Base-by-base conservation (phyloP, 2,888 invertebrate genomes). In the Microctonus hyperodae region DNA sequence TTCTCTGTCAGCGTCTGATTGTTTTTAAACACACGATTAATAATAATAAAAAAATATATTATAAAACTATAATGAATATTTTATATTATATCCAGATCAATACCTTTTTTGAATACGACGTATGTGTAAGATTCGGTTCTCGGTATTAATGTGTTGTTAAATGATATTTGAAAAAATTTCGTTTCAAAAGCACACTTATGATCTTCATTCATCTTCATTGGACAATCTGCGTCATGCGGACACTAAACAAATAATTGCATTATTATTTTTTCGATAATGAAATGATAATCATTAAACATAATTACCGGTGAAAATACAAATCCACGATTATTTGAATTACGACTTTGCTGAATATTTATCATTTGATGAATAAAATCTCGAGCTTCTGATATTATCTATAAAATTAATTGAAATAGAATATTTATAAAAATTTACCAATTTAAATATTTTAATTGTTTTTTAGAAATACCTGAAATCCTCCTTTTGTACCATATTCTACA, bases 131-230 rank as follows among this genome's bases (percentile, higher is more conserved):
- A 79, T 74, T 93, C 91, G 0, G 83, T 5, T 23, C 9, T 9
- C 6, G 23, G 22, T 25, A 20, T 79, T 82, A 85, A 84, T 13
- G 81, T 76, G 55, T 85, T 85, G 11, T 16, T 23, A 7, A 75
- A 31, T 0, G 88, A 86, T 61, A 91, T 78, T 0, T 88, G 84
- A 70, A 88, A 84, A 76, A 91, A 94, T 22, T 85, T 79, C 59
- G 90, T 87, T 73, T 89, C 81, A 81, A 94, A 96, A 79, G 93
- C 94, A 76, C 96, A 97, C 0, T 94, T 93, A 0, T 89, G 90
- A 6, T 88, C 83, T 63, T 90, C 84, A 23, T 87, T 58, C 3
- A 1, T 64, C 72, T 88, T 88, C 73, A 92, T 86, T 0, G 97
- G 97, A 80, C 97, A 98, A 0, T 86, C 76, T 23, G 85, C 81